Evolutionary conservation across 2,888 invertebrate genomes (phyloP).

Genomic region (Scaptomyza caliginosa): DNA sequence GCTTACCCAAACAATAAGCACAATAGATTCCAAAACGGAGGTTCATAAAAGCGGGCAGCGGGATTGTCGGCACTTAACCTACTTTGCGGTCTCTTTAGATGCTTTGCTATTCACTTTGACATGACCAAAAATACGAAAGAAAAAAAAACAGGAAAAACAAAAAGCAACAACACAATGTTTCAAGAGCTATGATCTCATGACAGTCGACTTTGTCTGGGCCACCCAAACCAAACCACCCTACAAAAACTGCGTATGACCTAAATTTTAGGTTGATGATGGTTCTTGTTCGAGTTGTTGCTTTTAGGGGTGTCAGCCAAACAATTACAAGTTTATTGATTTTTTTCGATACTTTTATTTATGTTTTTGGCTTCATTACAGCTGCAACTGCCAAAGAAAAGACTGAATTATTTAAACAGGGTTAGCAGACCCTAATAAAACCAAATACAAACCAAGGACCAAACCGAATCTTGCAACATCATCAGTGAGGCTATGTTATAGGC

Average conservation of each 20-base stretch:
- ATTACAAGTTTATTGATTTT: conserved; percentile 71
- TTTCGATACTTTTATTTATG: conserved; percentile 36
- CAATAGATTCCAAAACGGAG: conserved; percentile 24
- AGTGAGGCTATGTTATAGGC: conserved; percentile 41
- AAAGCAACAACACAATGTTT: neutral
- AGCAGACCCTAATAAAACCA: neutral
- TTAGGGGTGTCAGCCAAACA: conserved; percentile 37
- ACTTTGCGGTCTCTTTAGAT: conserved; percentile 60
- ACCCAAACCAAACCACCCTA: neutral
- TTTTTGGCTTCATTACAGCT: conserved; percentile 36
- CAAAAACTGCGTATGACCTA: conserved; percentile 43
- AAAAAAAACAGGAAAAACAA: conserved; percentile 16
- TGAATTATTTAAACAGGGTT: conserved; percentile 17
- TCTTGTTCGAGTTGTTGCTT: neutral
- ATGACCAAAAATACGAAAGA: conserved; percentile 44
- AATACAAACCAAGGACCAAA: conserved; percentile 36
- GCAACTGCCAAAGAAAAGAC: conserved; percentile 67
- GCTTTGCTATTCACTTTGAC: conserved; percentile 55
- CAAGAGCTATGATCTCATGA: conserved; percentile 62
- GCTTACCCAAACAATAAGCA: conserved; percentile 16
- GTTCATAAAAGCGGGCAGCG: neutral
- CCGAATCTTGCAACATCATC: conserved; percentile 6
- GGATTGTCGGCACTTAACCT: conserved; percentile 66
- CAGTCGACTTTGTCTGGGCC: conserved; percentile 1
- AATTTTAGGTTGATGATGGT: conserved; percentile 14